phyloP scores from a whole-genome alignment of 1,140 invertebrate species.

The Leptinotarsa texana region DNA sequence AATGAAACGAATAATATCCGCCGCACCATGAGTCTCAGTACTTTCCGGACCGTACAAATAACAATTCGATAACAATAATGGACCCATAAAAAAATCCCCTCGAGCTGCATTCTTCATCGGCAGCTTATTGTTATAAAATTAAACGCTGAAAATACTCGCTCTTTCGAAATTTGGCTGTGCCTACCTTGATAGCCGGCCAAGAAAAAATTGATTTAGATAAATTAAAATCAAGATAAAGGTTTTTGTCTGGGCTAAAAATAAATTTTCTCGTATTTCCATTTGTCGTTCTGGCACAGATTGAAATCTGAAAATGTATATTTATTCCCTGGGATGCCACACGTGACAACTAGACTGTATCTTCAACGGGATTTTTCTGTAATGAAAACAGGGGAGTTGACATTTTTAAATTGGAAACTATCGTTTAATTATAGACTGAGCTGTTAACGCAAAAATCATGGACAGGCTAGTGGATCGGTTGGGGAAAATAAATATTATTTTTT shows the following conservation, averaged over 20 bases:
- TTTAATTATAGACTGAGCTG: no score
- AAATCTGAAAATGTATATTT: background rate
- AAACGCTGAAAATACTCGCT: background rate
- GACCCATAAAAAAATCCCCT: background rate
- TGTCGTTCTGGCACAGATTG: background rate
- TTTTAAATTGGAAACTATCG: no score
- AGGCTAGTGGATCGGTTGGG: no score
- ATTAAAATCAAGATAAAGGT: slow-evolving; percentile 17
- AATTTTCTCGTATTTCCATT: background rate
- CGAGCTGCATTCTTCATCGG: background rate
- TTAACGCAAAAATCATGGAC: no score
- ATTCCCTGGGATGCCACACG: background rate
- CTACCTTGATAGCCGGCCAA: background rate
- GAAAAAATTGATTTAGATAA: slow-evolving; percentile 12
- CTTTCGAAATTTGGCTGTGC: background rate
- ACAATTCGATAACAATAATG: background rate
- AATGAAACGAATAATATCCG: slow-evolving; percentile 4
- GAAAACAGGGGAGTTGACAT: background rate
- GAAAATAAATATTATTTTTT: no score
- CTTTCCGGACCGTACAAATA: background rate
- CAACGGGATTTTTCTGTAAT: background rate
- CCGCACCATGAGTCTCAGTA: background rate
- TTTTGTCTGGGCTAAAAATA: slow-evolving; percentile 12
- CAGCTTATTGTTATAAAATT: slow-evolving; percentile 10
- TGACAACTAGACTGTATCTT: background rate